Percentiles rank a stretch among this genome's conserved stretches.
Evolutionary conservation across 2,888 invertebrate species (phyloP).

Genomic region (Oxytorus armatus): DNA sequence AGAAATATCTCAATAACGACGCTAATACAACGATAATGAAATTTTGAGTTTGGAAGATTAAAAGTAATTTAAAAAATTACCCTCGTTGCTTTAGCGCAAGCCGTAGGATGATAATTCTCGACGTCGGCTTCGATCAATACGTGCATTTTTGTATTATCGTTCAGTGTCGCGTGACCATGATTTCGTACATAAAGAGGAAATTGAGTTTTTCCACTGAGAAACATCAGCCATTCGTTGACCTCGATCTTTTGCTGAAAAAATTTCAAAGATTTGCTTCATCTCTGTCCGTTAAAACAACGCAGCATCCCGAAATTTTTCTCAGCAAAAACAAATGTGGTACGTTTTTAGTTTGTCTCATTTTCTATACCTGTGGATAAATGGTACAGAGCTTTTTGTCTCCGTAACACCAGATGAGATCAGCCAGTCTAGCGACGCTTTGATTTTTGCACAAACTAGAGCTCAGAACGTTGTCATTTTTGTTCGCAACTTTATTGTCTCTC

Average conservation of each 20-base stretch:
- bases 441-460: constrained; percentile 86
- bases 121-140: constrained; percentile 83
- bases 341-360: background rate
- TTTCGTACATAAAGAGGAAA: constrained; percentile 83
- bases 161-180: constrained; percentile 71
- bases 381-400: constrained; percentile 86
- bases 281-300: no score
- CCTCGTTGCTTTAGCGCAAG: constrained; percentile 79
- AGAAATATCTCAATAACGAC: no score
- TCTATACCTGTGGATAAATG: constrained; percentile 86
- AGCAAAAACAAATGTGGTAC: background rate
- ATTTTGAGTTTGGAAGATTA: background rate
- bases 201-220: constrained; percentile 80
- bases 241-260: constrained; percentile 84
- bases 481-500: constrained; percentile 50
- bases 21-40: background rate
- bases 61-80: constrained; percentile 68
- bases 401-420: constrained; percentile 87
- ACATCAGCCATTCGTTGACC: constrained; percentile 83
- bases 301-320: no score
- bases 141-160: constrained; percentile 78
- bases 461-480: constrained; percentile 75
- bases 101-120: constrained; percentile 76
- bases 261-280: background rate
- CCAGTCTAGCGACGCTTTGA: constrained; percentile 86